Evolutionary conservation across 2,113 vertebrate genomes (phyloP).

Genomic region (Platysteira castanea): DNA sequence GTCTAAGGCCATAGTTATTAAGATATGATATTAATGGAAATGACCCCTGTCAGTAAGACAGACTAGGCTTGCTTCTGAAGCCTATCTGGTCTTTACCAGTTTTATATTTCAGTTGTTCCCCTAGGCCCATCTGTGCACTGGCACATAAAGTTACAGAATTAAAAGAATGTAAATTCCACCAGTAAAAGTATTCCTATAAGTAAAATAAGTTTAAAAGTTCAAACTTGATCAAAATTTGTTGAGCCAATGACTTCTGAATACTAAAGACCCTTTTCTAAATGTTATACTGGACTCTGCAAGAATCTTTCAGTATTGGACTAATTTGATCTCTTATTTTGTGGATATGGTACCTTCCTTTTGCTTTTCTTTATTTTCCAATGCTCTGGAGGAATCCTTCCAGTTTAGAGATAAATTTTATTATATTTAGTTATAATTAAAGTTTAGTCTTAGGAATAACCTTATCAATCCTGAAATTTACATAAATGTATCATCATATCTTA

Average conservation of each 20-base stretch:
- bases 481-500: neutral
- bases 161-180: constrained; percentile 4
- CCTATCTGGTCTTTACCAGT: neutral
- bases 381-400: neutral
- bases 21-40: constrained; percentile 51
- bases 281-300: neutral
- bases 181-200: neutral
- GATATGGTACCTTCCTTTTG: neutral
- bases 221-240: neutral
- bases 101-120: constrained; percentile 11
- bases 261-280: neutral
- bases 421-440: neutral
- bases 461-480: neutral
- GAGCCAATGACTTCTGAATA: neutral
- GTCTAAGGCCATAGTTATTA: constrained; percentile 1
- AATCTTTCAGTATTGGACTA: neutral
- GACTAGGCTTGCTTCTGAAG: constrained; percentile 27
- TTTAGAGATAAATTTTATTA: neutral
- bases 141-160: neutral
- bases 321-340: neutral
- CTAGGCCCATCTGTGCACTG: neutral
- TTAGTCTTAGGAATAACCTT: neutral
- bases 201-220: neutral
- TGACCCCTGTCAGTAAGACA: constrained; percentile 30
- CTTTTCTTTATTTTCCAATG: neutral